Evolutionary conservation across 2,888 invertebrate species (phyloP).

Genomic region (Rhaphigaster nebulosa): DNA sequence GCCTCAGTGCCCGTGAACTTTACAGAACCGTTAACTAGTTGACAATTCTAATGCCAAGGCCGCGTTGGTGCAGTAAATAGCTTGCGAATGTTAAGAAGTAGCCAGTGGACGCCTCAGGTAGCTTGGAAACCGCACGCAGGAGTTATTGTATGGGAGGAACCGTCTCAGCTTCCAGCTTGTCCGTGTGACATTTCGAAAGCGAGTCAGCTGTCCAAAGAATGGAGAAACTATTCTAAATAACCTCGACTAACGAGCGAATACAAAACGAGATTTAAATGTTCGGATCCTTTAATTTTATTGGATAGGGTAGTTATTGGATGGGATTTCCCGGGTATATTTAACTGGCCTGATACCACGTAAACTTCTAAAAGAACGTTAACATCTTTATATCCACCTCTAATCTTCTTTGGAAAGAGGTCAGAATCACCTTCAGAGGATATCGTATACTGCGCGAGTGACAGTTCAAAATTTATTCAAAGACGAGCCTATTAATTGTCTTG

Average conservation of each 20-base stretch:
- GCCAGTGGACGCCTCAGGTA: not conserved
- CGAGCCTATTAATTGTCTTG: not conserved
- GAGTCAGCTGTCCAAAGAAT: not conserved
- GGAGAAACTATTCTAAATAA: conserved; percentile 1
- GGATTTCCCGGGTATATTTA: not conserved
- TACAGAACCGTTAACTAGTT: conserved; percentile 20
- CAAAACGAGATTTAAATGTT: not conserved
- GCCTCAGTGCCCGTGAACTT: not conserved
- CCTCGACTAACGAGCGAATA: not conserved
- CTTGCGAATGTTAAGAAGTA: not conserved
- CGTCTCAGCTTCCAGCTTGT: not conserved
- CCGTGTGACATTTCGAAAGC: not conserved
- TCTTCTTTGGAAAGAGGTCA: not conserved
- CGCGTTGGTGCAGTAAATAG: not conserved
- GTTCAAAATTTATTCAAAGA: not conserved
- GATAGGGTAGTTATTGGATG: not conserved
- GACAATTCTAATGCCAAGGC: conserved; percentile 38
- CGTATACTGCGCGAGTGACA: not conserved
- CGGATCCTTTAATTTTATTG: not conserved
- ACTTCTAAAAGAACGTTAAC: not conserved
- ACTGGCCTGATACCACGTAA: not conserved
- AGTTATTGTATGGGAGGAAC: not conserved
- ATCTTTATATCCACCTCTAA: not conserved
- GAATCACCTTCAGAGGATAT: not conserved
- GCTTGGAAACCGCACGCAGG: not conserved